phyloP scores from a whole-genome alignment of 2,888 invertebrate species.

The Nasonovia ribisnigri region DNA sequence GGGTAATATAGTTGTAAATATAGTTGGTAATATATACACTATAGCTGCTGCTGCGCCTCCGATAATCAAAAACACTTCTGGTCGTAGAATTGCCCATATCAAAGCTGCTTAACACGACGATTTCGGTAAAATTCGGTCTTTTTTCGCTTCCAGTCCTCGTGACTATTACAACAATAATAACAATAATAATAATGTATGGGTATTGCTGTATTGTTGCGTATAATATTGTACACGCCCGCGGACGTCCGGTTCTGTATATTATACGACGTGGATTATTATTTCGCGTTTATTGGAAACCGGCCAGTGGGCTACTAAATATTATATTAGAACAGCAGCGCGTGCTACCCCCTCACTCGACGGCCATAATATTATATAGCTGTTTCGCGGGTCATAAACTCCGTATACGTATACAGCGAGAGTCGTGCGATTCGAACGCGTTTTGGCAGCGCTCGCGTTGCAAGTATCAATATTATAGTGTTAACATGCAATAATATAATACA shows the following conservation, averaged over 20 bases:
- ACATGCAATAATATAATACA: neutral
- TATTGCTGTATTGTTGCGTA: neutral
- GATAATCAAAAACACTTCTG: neutral
- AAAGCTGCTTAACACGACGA: too few relatives aligned
- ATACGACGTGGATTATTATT: neutral
- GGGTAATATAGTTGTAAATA: too few relatives aligned
- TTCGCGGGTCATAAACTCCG: neutral
- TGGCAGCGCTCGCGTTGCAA: neutral
- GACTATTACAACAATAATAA: too few relatives aligned
- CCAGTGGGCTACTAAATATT: neutral
- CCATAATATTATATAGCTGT: neutral
- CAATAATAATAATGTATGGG: neutral
- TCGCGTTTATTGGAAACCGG: slow-evolving; percentile 25
- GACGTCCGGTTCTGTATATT: neutral
- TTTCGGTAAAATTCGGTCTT: neutral
- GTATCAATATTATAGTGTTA: neutral
- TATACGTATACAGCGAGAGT: neutral
- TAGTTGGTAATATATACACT: too few relatives aligned
- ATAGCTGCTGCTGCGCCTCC: neutral
- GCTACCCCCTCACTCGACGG: neutral
- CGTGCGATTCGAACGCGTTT: neutral
- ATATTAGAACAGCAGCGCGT: neutral
- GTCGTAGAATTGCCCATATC: neutral
- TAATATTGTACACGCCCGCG: neutral
- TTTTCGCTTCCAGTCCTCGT: neutral